Base-by-base conservation (phyloP, 2,888 invertebrate species). In the Ypsolopha sequella region DNA sequence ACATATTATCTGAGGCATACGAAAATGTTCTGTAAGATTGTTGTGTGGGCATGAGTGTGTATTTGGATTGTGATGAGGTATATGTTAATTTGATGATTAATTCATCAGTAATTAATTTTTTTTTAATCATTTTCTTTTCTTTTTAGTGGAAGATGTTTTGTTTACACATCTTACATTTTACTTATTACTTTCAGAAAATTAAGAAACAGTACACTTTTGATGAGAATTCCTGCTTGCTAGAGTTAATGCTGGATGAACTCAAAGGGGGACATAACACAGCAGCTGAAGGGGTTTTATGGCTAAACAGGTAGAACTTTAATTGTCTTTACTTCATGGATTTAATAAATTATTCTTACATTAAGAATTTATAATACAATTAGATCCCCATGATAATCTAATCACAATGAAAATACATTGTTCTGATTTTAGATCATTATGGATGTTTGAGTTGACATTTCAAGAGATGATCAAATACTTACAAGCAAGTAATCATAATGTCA, bases 201-300 rank as follows among this genome's bases (percentile, higher is more conserved):
- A 82, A 76, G 43, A 87, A 81, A 58, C 74, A 76, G 58, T 91
- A 89, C 64, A 71, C 78, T 41, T 78, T 77, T 64, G 85, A 92
- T 65, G 75, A 73, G 48, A 67, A 81, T 49, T 78, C 88, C 43
- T 92, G 90, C 65, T 70, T 95, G 53, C 89, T 94, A 58, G 91
- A 92, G 65, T 87, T 94, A 78, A 88, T 94, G 64, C 68, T 90
- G 51, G 70, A 79, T 53, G 93, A 93, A 70, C 80, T 88, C 58
- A 72, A 78, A 51, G 73, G 80, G 51, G 88, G 88, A 43, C 78
- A 81, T 59, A 68, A 72, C 53, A 62, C 77, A 55, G 91, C 89
- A 34, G 87, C 88, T 33, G 91, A 91, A 65, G 90, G 93, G 50
- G 73, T 94, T 52, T 73, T 93, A 48, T 95, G 95, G 94, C 80